Base-by-base conservation (phyloP, 2,888 invertebrate species). In the Bombylius major region DNA sequence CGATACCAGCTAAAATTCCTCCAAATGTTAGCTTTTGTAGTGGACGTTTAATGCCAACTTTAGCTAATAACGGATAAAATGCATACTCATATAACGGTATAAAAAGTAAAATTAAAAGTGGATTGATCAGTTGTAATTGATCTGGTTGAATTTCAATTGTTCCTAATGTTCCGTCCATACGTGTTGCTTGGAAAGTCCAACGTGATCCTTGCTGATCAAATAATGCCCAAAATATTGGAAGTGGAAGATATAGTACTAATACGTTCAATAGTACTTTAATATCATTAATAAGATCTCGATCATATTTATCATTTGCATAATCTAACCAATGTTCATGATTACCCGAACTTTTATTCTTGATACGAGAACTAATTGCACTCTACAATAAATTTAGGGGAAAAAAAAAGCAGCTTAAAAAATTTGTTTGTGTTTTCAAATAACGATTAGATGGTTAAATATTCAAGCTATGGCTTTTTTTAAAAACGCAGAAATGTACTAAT, bases 101-200 rank as follows among this genome's bases (percentile, higher is more conserved):
- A 63, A 94, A 86, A 5, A 84, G 53, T 32, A 96, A 75, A 64
- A 95, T 90, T 44, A 94, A 76, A 5, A 93, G 68, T 0, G 95
- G 94, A 75, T 95, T 96, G 4, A 94, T 73, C 57, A 94, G 88
- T 78, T 94, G 94, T 84, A 98, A 86, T 58, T 98, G 97, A 75
- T 98, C 98, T 0, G 98, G 93, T 64, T 92, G 86, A 23, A 92
- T 75, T 0, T 82, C 79, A 73, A 81, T 87, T 54, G 78, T 77
- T 1, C 87, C 87, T 57, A 92, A 77, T 59, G 83, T 78, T 33
- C 93, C 92, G 64, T 87, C 78, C 94, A 96, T 94, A 62, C 86
- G 79, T 12, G 85, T 84, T 0, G 94, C 95, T 78, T 94, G 94
- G 73, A 94, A 86, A 0, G 92, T 91, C 94, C 94, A 95, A 58